phyloP scores from a whole-genome alignment of 92 coral and sea anemone species.

The Virgularia gustaviana region DNA sequence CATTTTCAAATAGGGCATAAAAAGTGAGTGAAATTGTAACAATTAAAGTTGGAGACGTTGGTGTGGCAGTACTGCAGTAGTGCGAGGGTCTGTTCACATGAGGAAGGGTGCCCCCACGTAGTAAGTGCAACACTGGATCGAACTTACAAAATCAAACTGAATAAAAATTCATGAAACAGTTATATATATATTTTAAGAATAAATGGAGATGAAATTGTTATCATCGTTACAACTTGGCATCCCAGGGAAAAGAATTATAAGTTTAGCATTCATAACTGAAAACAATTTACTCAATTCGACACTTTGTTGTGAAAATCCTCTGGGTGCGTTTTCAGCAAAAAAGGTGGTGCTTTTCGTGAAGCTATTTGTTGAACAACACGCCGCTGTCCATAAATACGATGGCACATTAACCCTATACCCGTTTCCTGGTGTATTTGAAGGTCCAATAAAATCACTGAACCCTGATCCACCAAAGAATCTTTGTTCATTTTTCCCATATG shows the following conservation, averaged over 20 bases:
- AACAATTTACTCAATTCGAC: background rate
- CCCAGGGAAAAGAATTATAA: constrained; percentile 4
- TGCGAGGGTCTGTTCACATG: too few relatives aligned
- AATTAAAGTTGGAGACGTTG: too few relatives aligned
- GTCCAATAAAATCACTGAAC: constrained; percentile 39
- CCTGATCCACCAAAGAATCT: constrained; percentile 51
- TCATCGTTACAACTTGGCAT: background rate
- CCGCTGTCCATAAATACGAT: constrained; percentile 9
- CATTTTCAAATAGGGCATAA: too few relatives aligned
- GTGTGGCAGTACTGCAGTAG: too few relatives aligned
- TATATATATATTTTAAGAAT: background rate
- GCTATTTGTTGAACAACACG: background rate
- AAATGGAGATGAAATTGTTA: background rate
- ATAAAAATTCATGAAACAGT: too few relatives aligned
- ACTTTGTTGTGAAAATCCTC: background rate
- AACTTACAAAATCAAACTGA: too few relatives aligned
- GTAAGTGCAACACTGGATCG: too few relatives aligned
- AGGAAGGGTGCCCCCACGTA: too few relatives aligned
- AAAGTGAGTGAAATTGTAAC: too few relatives aligned
- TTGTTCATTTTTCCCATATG: constrained; percentile 6
- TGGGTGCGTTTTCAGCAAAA: background rate
- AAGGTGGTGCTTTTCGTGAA: constrained; percentile 15
- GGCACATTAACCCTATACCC: constrained; percentile 5
- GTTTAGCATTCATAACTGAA: background rate
- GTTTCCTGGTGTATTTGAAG: background rate